Evolutionary conservation across 1,140 invertebrate genomes (phyloP).

Genomic region (Galleria mellonella): DNA sequence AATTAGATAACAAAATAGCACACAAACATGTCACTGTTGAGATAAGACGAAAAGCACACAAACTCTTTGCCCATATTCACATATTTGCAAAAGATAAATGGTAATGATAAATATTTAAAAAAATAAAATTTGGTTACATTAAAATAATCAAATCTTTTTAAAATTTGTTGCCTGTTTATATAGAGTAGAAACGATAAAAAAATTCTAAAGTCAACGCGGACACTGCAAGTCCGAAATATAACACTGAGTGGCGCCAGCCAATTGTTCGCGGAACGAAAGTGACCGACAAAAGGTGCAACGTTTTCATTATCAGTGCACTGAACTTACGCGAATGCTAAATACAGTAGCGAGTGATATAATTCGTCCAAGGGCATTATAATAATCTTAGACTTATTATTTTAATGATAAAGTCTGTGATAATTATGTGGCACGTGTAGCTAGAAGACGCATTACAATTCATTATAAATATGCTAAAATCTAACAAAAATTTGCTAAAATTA

Average conservation of each 20-base stretch:
- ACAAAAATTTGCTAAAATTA: no score
- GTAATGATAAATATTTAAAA: no score
- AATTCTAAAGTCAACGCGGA: constrained; percentile 26
- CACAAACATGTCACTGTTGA: constrained; percentile 11
- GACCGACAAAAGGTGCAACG: constrained; percentile 31
- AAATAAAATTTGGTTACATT: no score
- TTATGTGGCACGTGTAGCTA: not conserved
- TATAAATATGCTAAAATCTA: no score
- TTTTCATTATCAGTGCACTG: constrained; percentile 40
- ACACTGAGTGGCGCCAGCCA: constrained; percentile 15
- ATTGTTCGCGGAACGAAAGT: constrained; percentile 23
- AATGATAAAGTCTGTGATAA: constrained; percentile 9
- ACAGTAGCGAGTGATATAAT: constrained; percentile 45
- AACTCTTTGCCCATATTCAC: no score
- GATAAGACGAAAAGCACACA: no score
- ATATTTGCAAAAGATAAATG: no score
- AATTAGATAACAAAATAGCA: constrained; percentile 37
- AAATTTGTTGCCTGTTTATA: no score
- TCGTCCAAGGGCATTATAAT: constrained; percentile 39
- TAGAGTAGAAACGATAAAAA: not conserved
- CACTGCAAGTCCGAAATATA: no score
- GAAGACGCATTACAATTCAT: no score
- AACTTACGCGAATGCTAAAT: constrained; percentile 42
- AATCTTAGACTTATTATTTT: constrained; percentile 37
- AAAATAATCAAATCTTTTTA: no score